Evolutionary conservation across 2,113 vertebrate species (phyloP).

Genomic region (Tonatia bakeri): DNA sequence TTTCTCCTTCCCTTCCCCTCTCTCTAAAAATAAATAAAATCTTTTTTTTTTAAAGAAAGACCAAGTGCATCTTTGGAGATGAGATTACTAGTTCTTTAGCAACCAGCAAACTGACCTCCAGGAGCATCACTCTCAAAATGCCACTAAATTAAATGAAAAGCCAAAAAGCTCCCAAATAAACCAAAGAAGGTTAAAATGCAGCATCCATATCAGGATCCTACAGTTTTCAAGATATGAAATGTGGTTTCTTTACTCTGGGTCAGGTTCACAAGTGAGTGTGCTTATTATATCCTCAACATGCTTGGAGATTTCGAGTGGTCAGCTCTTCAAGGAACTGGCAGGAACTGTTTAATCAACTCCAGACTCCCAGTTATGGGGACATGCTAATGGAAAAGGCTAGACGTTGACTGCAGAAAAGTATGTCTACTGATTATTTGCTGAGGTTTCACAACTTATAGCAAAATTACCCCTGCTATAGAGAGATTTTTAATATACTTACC

Average conservation of each 20-base stretch:
- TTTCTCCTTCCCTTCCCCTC: no score
- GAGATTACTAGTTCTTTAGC: constrained; percentile 2
- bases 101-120: background rate
- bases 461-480: background rate
- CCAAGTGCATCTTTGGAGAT: background rate
- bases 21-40: no score
- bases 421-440: background rate
- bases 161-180: background rate
- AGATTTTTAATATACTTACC: background rate
- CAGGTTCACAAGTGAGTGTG: background rate
- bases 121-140: background rate
- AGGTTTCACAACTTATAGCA: background rate
- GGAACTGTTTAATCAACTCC: background rate
- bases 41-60: no score
- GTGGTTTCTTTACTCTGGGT: background rate
- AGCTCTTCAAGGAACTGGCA: background rate
- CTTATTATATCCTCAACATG: background rate
- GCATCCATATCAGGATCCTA: background rate
- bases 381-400: background rate
- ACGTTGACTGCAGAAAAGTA: accelerated
- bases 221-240: background rate
- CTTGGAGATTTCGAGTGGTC: background rate
- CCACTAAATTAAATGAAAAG: constrained; percentile 34
- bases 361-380: accelerated
- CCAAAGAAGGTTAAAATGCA: background rate